phyloP scores from a whole-genome alignment of 2,797 vertebrate species.

The Loriculus beryllinus region DNA sequence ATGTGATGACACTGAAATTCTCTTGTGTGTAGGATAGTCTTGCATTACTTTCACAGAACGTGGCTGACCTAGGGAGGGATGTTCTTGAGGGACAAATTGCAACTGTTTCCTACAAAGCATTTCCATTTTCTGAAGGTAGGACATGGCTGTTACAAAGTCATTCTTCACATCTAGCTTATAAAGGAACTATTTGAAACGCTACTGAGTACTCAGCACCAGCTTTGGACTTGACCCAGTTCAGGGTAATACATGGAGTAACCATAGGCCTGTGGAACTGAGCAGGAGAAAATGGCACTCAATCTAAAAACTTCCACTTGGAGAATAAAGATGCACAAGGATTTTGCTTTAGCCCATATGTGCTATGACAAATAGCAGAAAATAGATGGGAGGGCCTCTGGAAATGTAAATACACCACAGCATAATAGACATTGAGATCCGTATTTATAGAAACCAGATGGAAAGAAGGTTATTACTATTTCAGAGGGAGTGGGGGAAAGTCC shows the following conservation, averaged over 20 bases:
- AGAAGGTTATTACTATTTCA: not conserved
- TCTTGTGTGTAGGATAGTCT: not conserved
- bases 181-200: not conserved
- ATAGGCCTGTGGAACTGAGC: not conserved
- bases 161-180: not conserved
- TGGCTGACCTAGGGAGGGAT: not conserved
- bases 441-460: not conserved
- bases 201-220: not conserved
- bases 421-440: not conserved
- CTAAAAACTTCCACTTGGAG: not conserved
- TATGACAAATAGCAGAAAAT: not conserved
- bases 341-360: not conserved
- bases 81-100: not conserved
- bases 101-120: not conserved
- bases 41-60: not conserved
- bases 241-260: not conserved
- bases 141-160: not conserved
- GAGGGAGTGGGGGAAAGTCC: not conserved
- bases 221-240: not conserved
- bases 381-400: not conserved
- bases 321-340: not conserved
- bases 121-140: not conserved
- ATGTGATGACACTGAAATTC: not conserved
- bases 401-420: not conserved
- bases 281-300: not conserved